Conservation (phyloP, 1,140 invertebrate genomes). For the Physella acuta region DNA sequence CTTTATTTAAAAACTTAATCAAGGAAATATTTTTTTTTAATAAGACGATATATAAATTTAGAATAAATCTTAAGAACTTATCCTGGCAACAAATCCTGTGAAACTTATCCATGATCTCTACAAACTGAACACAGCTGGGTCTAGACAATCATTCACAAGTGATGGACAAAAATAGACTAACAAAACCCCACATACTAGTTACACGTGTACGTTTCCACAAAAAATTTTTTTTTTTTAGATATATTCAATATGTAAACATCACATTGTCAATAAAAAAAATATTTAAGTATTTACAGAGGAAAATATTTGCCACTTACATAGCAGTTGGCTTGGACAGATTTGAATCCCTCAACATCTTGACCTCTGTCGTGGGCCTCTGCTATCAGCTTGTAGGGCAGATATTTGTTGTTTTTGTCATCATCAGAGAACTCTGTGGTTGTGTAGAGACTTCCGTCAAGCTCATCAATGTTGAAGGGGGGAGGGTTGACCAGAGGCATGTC, state of each 20-base stretch:
- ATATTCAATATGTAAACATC: background rate
- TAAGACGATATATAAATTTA: too few species aligned
- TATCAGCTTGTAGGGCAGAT: conserved; percentile 20
- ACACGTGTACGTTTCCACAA: too few species aligned
- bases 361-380: conserved; percentile 29
- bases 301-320: conserved; percentile 21
- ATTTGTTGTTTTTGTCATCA: conserved; percentile 15
- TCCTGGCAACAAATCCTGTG: too few species aligned
- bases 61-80: too few species aligned
- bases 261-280: background rate
- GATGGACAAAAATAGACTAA: too few species aligned
- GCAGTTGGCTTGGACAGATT: conserved; percentile 5
- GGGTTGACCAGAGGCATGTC: background rate
- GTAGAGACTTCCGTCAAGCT: conserved; percentile 26
- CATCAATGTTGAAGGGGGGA: conserved; percentile 29
- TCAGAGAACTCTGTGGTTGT: conserved; percentile 31
- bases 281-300: background rate
- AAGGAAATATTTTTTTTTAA: too few species aligned
- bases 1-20: too few species aligned
- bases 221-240: too few species aligned
- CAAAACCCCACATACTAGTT: too few species aligned
- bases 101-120: too few species aligned
- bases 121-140: too few species aligned
- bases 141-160: too few species aligned
- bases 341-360: background rate